Evolutionary conservation across 2,797 vertebrate genomes (phyloP), one percentile per base, ranked within the genome.

Genomic region (Anolis apletophallus): DNA sequence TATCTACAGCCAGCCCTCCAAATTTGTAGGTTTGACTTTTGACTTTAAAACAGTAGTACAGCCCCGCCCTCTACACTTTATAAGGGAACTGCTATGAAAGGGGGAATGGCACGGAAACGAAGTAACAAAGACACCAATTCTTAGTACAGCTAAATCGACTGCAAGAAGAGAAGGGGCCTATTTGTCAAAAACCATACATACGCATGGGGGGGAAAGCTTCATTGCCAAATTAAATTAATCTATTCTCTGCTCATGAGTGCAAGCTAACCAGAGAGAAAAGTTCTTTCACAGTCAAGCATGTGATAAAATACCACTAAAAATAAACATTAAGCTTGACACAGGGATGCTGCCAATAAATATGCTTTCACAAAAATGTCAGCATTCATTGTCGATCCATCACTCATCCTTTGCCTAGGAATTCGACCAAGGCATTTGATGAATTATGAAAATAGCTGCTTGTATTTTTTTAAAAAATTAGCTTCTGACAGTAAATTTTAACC

Each of bases 291-390:
- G 29, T 3, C n/a, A 67, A 80, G 40, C 14, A n/a, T 50, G 16
- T 50, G 46, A 69, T 34, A 52, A 69, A n/a, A 19, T n/a, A 69
- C 29, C 19, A 32, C 19, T 11, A 54, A 55, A 36, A 59, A 19
- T 2, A 40, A 13, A 79, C n/a, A 57, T 81, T 54, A 34, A 21
- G 67, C 17, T 54, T 71, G 67, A 19, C n/a, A 34, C 19, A 52
- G 50, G 80, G 46, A 34, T 69, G 67, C 55, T 79, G 77, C 40
- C 61, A 81, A 81, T 68, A 52, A 80, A 81, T 32, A 26, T 17
- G 26, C 40, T 68, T 52, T 4, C 36, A 68, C 36, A 80, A 40
- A 67, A 67, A 80, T 67, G 26, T n/a, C 40, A n/a, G 34, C 12
- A 29, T 61, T 80, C 78, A 61, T 64, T 64, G 57, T 16, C 29